Conservation (phyloP, 2,888 invertebrate genomes). For the Thymelicus lineola region DNA sequence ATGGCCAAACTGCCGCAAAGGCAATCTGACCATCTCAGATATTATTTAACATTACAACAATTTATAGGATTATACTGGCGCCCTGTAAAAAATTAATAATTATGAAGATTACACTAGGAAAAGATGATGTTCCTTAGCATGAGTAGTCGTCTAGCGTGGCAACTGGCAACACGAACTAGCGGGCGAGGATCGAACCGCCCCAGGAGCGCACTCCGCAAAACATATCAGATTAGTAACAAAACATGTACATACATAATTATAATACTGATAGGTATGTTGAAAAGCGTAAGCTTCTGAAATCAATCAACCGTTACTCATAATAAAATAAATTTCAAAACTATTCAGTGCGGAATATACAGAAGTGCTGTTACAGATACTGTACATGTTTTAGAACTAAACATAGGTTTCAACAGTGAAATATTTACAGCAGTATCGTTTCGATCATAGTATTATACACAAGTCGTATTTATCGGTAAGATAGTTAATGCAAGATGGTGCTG, state of each 20-base stretch:
- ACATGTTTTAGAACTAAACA: conserved; percentile 87
- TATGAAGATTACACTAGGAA: conserved; percentile 73
- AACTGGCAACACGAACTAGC: conserved; percentile 51
- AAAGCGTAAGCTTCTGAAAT: conserved; percentile 85
- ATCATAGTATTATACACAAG: conserved; percentile 81
- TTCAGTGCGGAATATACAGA: conserved; percentile 84
- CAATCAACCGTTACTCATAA: conserved; percentile 73
- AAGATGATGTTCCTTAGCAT: conserved; percentile 63
- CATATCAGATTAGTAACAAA: conserved; percentile 84
- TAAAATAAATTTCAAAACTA: conserved; percentile 83
- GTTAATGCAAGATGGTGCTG: conserved; percentile 85
- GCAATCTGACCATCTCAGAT: conserved; percentile 77
- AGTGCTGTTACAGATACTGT: conserved; percentile 85
- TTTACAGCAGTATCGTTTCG: conserved; percentile 83
- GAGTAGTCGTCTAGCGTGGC: conserved; percentile 78
- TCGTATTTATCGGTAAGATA: conserved; percentile 79
- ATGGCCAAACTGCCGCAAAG: conserved; percentile 80
- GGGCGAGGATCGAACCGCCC: conserved; percentile 70
- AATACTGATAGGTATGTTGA: conserved; percentile 80
- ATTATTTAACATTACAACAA: conserved; percentile 73
- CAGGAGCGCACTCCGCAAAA: conserved; percentile 62
- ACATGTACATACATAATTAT: conserved; percentile 81
- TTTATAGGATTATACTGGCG: conserved; percentile 70
- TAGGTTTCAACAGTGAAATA: conserved; percentile 83
- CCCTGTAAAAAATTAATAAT: conserved; percentile 84